Conservation (phyloP, 2,888 invertebrate species). For the Subacronicta megacephala region DNA sequence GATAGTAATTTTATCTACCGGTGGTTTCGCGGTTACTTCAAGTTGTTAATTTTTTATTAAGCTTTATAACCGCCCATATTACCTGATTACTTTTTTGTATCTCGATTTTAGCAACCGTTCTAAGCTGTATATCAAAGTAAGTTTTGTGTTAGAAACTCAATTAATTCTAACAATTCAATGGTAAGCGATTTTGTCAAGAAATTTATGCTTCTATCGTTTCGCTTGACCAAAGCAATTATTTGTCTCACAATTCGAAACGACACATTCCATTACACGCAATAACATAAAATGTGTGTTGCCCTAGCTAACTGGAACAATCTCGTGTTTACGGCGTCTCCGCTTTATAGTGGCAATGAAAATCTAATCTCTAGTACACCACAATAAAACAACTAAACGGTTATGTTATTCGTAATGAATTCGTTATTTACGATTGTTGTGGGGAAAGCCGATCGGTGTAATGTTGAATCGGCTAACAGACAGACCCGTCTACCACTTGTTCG, state of each 20-base stretch:
- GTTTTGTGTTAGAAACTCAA: constrained; percentile 25
- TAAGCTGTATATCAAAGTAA: constrained; percentile 6
- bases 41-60: constrained; percentile 3
- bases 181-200: constrained; percentile 3
- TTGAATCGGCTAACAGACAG: constrained; percentile 55
- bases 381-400: constrained; percentile 65
- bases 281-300: constrained; percentile 43
- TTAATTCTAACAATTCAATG: constrained; percentile 3
- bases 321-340: constrained; percentile 32
- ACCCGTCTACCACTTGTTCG: constrained; percentile 72
- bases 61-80: too few species aligned
- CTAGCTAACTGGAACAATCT: constrained; percentile 46
- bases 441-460: constrained; percentile 68
- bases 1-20: constrained; percentile 15
- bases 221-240: constrained; percentile 26
- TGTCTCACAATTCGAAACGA: constrained; percentile 35
- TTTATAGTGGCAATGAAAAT: constrained; percentile 63
- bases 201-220: constrained; percentile 30
- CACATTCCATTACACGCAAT: constrained; percentile 41
- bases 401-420: constrained; percentile 78
- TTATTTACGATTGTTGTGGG: constrained; percentile 78
- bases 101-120: neutral
- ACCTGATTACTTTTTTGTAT: too few species aligned
- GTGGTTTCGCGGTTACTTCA: constrained; percentile 11
- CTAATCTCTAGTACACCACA: constrained; percentile 66